Evolutionary conservation across 2,888 invertebrate species (phyloP).

Genomic region (Tetragonisca angustula): DNA sequence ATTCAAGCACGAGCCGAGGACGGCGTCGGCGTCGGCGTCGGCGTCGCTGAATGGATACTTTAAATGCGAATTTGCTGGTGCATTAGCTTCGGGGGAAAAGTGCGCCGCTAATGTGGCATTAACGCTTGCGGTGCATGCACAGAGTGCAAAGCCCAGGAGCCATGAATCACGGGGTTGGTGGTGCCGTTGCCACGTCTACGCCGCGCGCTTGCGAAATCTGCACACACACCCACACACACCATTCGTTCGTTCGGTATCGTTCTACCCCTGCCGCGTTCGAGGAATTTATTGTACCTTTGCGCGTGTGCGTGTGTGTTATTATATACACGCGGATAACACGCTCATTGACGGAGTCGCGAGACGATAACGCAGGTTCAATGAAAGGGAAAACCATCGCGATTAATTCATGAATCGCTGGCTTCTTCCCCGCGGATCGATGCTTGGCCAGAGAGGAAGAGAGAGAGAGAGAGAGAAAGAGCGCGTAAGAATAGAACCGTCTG

Average conservation of each 20-base stretch:
- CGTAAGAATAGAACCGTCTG: not conserved
- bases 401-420: not conserved
- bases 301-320: constrained; percentile 17
- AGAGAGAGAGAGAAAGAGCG: too few species aligned
- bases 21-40: constrained; percentile 14
- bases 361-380: constrained; percentile 15
- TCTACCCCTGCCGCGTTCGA: not conserved
- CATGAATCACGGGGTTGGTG: constrained; percentile 59
- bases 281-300: constrained; percentile 9
- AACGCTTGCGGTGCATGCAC: constrained; percentile 58
- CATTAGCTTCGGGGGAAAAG: constrained; percentile 67
- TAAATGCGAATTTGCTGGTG: constrained; percentile 72
- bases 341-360: constrained; percentile 19
- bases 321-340: constrained; percentile 21
- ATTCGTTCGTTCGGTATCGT: not conserved
- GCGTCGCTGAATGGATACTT: constrained; percentile 62
- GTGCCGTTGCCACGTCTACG: constrained; percentile 34
- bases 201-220: constrained; percentile 23
- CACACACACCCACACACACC: not conserved
- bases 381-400: constrained; percentile 15
- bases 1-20: constrained; percentile 52
- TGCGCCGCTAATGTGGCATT: constrained; percentile 69
- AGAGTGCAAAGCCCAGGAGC: constrained; percentile 60
- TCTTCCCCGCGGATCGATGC: not conserved
- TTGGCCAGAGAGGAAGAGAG: not conserved